phyloP scores from a whole-genome alignment of 2,797 vertebrate species.

The Pitangus sulphuratus region DNA sequence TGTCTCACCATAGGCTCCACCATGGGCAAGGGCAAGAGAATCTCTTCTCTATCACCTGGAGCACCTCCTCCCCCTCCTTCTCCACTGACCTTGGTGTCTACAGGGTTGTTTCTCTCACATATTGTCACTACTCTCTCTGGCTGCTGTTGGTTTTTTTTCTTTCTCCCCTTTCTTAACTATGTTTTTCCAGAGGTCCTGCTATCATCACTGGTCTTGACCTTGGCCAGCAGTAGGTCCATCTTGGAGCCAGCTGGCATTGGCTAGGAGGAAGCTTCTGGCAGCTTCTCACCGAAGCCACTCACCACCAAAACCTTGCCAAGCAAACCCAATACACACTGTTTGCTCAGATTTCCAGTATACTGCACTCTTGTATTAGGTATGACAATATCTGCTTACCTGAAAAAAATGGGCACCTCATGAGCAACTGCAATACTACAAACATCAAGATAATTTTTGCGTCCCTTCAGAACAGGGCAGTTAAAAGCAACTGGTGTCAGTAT shows the following conservation, averaged over 20 bases:
- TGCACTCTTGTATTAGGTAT: neutral
- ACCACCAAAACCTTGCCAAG: neutral
- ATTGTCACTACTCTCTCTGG: neutral
- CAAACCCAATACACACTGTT: neutral
- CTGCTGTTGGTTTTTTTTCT: neutral
- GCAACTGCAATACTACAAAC: neutral
- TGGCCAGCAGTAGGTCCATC: neutral
- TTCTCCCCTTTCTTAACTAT: neutral
- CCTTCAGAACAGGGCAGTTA: neutral
- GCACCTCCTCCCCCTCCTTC: neutral
- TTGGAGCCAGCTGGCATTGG: neutral
- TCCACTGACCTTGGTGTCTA: neutral
- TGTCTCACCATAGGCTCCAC: neutral
- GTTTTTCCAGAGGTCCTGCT: neutral
- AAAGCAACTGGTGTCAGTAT: neutral
- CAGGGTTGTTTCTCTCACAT: neutral
- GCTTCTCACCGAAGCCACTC: neutral
- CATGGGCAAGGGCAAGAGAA: neutral
- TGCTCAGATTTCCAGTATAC: neutral
- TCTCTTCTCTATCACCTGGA: neutral
- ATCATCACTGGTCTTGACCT: neutral
- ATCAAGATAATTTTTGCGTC: neutral
- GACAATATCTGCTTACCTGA: neutral
- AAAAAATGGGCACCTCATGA: neutral
- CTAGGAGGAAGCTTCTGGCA: neutral